phyloP scores from a whole-genome alignment of 2,888 invertebrate genomes.

The Minunthozetes semirufus region DNA sequence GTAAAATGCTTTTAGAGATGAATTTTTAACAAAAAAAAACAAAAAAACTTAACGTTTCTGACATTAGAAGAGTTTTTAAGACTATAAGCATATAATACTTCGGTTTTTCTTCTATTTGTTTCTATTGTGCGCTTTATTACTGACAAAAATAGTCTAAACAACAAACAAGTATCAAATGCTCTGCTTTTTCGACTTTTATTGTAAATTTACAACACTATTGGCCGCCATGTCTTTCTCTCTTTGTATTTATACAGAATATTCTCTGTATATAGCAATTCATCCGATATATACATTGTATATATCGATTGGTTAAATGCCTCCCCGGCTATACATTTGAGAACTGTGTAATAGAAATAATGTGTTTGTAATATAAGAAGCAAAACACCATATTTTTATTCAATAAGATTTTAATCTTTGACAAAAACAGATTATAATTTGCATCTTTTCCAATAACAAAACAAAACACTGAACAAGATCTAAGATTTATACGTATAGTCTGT shows the following conservation, averaged over 20 bases:
- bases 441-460: neutral
- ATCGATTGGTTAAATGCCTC: conserved; percentile 28
- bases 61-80: neutral
- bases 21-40: neutral
- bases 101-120: neutral
- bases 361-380: neutral
- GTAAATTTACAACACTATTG: conserved; percentile 1
- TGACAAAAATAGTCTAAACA: neutral
- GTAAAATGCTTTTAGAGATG: conserved; percentile 9
- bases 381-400: conserved; percentile 5
- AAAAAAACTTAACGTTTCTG: neutral
- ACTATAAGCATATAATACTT: neutral
- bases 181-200: conserved; percentile 17
- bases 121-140: conserved; percentile 1
- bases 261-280: neutral
- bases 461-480: neutral
- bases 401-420: neutral
- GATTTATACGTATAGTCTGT: too few relatives aligned
- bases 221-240: conserved; percentile 22
- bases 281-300: neutral
- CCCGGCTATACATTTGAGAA: conserved; percentile 3
- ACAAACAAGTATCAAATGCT: conserved; percentile 6
- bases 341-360: neutral
- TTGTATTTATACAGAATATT: neutral
- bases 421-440: neutral